phyloP scores from a whole-genome alignment of 2,888 invertebrate species.

The Urechis unicinctus region DNA sequence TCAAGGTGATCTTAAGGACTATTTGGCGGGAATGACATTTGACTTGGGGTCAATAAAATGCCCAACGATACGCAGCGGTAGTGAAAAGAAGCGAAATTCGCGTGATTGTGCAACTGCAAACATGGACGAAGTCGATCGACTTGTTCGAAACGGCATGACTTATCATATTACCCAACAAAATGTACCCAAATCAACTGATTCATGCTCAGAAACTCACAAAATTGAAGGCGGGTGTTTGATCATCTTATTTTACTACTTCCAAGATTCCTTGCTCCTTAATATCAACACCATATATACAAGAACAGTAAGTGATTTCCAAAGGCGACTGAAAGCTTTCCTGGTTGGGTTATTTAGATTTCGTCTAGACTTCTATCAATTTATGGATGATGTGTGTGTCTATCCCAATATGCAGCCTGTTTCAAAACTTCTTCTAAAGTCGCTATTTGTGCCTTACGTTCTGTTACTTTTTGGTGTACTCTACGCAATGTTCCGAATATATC shows the following conservation, averaged over 20 bases:
- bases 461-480: conserved; percentile 7
- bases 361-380: conserved; percentile 12
- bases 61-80: background rate
- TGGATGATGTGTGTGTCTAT: conserved; percentile 11
- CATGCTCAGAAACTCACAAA: background rate
- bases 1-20: conserved; percentile 8
- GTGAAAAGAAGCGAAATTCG: background rate
- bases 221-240: conserved; percentile 5
- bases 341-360: conserved; percentile 11
- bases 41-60: background rate
- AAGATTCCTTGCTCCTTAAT: conserved; percentile 12
- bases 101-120: no score
- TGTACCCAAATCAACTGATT: no score
- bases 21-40: background rate
- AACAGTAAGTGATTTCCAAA: conserved; percentile 7
- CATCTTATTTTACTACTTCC: conserved; percentile 16
- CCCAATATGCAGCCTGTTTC: conserved; percentile 7
- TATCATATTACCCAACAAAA: no score
- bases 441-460: conserved; percentile 10
- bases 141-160: background rate
- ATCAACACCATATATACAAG: conserved; percentile 12
- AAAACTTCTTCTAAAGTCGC: conserved; percentile 8
- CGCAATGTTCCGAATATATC: no score
- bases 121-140: background rate
- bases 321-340: conserved; percentile 8